Evolutionary conservation across 2,797 vertebrate species (phyloP), one percentile per base, ranked within the genome.

Genomic region (Danio kyathit): DNA sequence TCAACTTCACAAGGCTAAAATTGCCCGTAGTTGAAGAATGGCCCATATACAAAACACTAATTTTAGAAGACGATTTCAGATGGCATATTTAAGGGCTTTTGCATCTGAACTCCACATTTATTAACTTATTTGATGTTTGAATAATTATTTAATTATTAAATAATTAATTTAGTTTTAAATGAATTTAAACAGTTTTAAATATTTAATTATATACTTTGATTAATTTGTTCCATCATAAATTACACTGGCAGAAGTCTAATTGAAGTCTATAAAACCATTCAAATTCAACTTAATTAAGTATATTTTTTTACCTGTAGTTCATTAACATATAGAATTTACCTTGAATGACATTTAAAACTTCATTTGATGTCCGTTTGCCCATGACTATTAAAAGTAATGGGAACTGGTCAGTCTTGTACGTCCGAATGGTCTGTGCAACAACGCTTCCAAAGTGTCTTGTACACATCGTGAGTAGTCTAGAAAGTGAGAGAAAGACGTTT

Each of bases 331-430:
- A 48, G 14, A 29, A 46, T 49, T 87, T 95, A 99, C 98, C 98
- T 98, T 99, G 97, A 92, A 99, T 99, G 91, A 99, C 97, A 91
- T 99, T 97, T 94, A 99, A 92, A 84, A 99, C 98, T 94, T 99
- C 98, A 49, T 99, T 99, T 82, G 98, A 99, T 19, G 97, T 98
- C 89, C 98, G 92, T 88, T 99, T 99, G 71, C 98, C 98, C 97
- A 99, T 99, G 88, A 99, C 97, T 88, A 99, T 96, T 79, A 99
- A 95, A 84, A 99, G 97, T 88, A 99, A 95, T 80, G 98, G 98
- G 92, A 99, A 99, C 87, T 99, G 97, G 92, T 99, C 98, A 74
- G 97, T 99, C 92, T 98, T 98, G 94, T 99, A 98, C 51, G 97
- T 96, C 85, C 97, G 95, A 92, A 99, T 96, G 76, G 98, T 99